Base-by-base conservation (phyloP, 2,797 vertebrate species). In the Ambastaia sidthimunki region DNA sequence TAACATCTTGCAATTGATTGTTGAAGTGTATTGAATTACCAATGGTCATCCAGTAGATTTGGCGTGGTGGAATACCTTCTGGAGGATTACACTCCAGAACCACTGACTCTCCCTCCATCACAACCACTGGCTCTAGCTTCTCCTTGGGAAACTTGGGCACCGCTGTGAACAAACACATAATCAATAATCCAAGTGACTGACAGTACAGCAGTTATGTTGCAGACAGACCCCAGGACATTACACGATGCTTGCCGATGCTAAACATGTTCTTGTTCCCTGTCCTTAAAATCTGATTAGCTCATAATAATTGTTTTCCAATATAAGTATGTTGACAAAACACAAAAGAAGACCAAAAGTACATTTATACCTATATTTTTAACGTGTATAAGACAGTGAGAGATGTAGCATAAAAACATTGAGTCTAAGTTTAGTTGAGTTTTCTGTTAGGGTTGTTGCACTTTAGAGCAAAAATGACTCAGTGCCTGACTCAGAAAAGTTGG, bases 31-130 rank as follows among this genome's bases (percentile, higher is more conserved):
- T 75, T 70, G 10, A 48, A 54, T 19, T 4, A 74, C 98, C 94
- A n/a, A 94, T 90, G 50, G 96, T 95, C 98, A 99, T 99, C 98
- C 97, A 99, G 80, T 96, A 96, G 83, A 99, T 92, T 19, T 95
- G 90, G 37, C 95, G 87, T 7, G 96, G 96, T 0, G 93, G 90
- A 1, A 96, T 93, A 0, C 96, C 96, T 80, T 91, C 84, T 0
- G 98, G 98, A 1, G 98, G 97, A 54, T 97, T 93, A 83, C 98
- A 99, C 4, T 88, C 88, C 76, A 99, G 89, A 66, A 94, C 87
- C 23, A 98, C 85, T 1, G 97, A 89, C 16, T 97, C 92, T 0
- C 97, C 96, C 44, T 96, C 95, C 3, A 94, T 91, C 23, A 97
- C 95, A 41, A 94, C 89, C 21, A 95, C 80, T 9, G 95, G 94